Evolutionary conservation across 2,888 invertebrate species (phyloP).

Genomic region (Eudasyphora cyanicolor): DNA sequence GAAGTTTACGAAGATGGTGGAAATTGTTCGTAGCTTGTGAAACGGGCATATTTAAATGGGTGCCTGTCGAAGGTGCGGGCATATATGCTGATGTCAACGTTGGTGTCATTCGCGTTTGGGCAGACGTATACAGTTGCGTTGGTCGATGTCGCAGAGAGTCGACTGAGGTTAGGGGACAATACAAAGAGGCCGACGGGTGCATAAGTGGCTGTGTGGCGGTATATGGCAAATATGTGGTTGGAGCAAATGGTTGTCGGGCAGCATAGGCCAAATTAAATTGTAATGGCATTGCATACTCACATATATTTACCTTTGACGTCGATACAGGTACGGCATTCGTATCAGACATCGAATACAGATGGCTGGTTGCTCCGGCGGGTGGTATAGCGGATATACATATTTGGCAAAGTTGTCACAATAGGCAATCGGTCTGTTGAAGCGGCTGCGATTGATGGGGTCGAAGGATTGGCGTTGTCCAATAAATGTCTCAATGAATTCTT

Average conservation of each 20-base stretch:
- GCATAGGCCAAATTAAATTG: slow-evolving; percentile 10
- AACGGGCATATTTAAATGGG: not conserved
- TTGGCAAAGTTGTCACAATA: not conserved
- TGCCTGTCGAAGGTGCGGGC: not conserved
- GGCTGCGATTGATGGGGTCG: not conserved
- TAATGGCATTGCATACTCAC: slow-evolving; percentile 16
- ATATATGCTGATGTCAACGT: not conserved
- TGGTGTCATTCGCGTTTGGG: slow-evolving; percentile 11
- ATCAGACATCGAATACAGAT: not conserved
- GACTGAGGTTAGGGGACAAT: not conserved
- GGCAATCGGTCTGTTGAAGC: not conserved
- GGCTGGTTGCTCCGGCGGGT: not conserved
- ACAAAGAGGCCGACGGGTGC: not conserved
- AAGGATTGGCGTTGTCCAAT: not conserved
- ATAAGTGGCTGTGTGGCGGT: slow-evolving; percentile 15
- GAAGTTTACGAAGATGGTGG: slow-evolving; percentile 52
- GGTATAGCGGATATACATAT: not conserved
- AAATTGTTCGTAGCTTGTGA: not conserved
- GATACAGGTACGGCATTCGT: not conserved
- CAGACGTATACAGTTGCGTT: slow-evolving; percentile 16
- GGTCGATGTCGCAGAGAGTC: not conserved
- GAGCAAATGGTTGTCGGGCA: not conserved
- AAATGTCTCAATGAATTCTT: slow-evolving; percentile 10
- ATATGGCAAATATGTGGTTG: slow-evolving; percentile 9
- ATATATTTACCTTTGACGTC: slow-evolving; percentile 76